Evolutionary conservation across 2,888 invertebrate species (phyloP).

Genomic region (Oxycera nigricornis): DNA sequence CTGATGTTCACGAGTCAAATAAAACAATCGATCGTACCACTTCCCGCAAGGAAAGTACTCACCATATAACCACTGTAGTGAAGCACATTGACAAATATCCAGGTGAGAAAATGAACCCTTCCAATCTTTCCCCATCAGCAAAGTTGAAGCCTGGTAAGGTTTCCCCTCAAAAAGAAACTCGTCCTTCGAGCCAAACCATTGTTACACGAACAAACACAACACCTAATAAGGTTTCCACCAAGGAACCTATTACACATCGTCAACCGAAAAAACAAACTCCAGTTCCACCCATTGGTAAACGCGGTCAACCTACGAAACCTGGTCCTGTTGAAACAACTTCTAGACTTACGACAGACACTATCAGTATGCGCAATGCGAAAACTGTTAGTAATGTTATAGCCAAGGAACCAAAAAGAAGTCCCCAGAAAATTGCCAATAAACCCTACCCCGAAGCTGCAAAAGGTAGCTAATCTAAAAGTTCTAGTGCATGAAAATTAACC

Average conservation of each 20-base stretch:
- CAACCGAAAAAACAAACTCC: conserved; percentile 6
- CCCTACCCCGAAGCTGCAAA: conserved; percentile 26
- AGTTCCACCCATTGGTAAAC: background rate
- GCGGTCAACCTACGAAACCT: background rate
- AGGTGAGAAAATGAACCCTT: conserved; percentile 22
- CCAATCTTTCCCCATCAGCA: background rate
- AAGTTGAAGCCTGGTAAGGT: background rate
- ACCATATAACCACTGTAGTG: conserved; percentile 14
- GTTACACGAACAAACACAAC: background rate
- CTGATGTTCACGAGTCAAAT: conserved; percentile 6
- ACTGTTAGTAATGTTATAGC: conserved; percentile 41
- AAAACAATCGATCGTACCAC: conserved; percentile 38
- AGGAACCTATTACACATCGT: background rate
- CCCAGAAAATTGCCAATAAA: conserved; percentile 46
- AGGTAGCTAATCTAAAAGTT: conserved; percentile 33
- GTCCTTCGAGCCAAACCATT: background rate
- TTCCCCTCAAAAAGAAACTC: background rate
- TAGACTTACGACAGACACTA: background rate
- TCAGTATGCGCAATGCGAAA: conserved; percentile 43
- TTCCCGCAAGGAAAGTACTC: background rate
- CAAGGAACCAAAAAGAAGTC: conserved; percentile 44
- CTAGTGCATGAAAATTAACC: conserved; percentile 11
- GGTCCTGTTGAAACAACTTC: background rate
- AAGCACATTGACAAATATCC: conserved; percentile 37
- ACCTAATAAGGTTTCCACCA: background rate